Evolutionary conservation across 2,797 vertebrate genomes (phyloP), one percentile per base, ranked within the genome.

Genomic region (Tarsius wallacei): DNA sequence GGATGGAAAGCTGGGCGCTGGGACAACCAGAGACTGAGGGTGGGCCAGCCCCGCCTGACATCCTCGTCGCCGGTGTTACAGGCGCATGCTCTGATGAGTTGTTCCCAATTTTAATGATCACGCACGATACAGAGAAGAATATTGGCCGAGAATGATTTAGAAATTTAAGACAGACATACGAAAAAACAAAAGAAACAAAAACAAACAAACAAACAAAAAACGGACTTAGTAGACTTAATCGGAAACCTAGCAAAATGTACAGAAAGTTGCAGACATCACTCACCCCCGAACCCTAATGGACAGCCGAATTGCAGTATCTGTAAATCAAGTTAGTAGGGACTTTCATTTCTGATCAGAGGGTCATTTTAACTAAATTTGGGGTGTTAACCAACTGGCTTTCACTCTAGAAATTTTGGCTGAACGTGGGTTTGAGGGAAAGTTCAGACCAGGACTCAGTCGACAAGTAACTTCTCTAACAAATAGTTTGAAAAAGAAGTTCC

Each of bases 1-100:
- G 36, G 14, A 10, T 61, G 16, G 33, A 15, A 2, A 3, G 5
- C 47, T 1, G 2, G 51, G 64, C 1, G 0, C 26, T 26, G 8
- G 13, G 19, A 55, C 2, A 51, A 13, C 21, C 22, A 0, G 3
- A 78, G 57, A 4, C 3, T 82, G 26, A 70, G 11, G 3, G 14
- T 53, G 26, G 8, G 11, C 24, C 21, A 7, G 17, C 21, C n/a
- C 6, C 0, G 0, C 13, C 0, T 15, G 63, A 16, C 4, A 12
- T 26, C 2, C 28, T 16, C 2, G 22, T 10, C 7, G 12, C 31
- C 15, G 26, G 57, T 16, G 8, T 28, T 55, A 22, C 28, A 61
- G 55, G 13, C 9, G 15, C 7, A 10, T 7, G n/a, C 3, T 51
- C 5, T 0, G 13, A 53, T 17, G 1, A 19, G 0, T 26, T 13